A percentile compares a stretch with the other conserved stretches of the same genome.
Evolutionary conservation across 2,797 vertebrate genomes (phyloP).

Genomic region (Liasis olivaceus): DNA sequence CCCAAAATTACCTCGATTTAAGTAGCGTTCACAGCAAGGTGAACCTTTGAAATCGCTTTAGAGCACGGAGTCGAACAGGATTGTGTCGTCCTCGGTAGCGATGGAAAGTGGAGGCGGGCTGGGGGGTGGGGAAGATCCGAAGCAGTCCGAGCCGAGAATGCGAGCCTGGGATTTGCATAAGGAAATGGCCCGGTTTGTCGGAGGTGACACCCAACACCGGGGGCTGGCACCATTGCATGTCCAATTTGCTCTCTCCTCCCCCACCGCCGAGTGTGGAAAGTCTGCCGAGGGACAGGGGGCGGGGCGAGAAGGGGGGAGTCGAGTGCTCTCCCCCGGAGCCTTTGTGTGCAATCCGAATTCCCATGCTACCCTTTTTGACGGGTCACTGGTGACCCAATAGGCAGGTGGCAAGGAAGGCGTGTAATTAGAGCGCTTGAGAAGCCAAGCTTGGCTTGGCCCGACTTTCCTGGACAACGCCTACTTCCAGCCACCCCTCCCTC

Average conservation of each 20-base stretch:
- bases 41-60: background rate
- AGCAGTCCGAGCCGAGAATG: background rate
- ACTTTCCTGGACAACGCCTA: slow-evolving; percentile 21
- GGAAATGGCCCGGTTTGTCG: background rate
- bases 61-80: background rate
- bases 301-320: slow-evolving; percentile 25
- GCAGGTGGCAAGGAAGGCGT: slow-evolving; percentile 97
- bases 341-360: slow-evolving; percentile 86
- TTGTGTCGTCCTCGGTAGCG: background rate
- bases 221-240: slow-evolving; percentile 37
- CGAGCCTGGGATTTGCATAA: background rate
- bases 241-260: slow-evolving; percentile 14
- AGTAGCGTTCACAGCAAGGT: too few species aligned
- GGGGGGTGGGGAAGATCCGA: background rate
- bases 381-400: slow-evolving; percentile 98
- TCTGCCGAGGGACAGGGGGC: slow-evolving; percentile 22
- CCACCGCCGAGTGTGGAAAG: background rate
- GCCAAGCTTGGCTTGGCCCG: slow-evolving; percentile 48
- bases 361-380: slow-evolving; percentile 99
- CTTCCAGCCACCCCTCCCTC: background rate
- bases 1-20: background rate
- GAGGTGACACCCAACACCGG: slow-evolving; percentile 12
- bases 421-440: slow-evolving; percentile 89
- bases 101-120: background rate
- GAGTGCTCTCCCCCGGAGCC: slow-evolving; percentile 64